These are phyloP conservation scores for Tetraneura akinire DNA, from an alignment of 1,140 invertebrate genomes.

Conservation along the genomic window DNA sequence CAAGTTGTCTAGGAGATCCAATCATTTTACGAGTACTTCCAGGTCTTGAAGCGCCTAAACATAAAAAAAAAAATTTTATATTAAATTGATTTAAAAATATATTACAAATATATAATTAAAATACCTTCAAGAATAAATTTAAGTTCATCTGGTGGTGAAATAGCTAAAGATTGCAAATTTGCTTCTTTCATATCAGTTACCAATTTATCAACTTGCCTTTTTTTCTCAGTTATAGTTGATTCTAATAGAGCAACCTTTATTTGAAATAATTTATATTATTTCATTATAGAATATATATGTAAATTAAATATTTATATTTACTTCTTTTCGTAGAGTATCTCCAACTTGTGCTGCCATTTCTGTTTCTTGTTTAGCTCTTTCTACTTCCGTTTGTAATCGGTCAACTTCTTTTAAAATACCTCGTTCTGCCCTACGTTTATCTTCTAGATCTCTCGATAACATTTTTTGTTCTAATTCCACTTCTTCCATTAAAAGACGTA, in stretches of 20 bases:
- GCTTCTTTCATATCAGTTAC: conserved; percentile 90
- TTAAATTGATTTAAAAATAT: not conserved
- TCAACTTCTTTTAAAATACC: conserved; percentile 78
- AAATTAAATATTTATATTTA: conserved; percentile 56
- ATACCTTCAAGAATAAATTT: conserved; percentile 76
- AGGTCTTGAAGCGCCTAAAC: conserved; percentile 75
- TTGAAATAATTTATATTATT: conserved; percentile 24
- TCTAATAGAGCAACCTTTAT: conserved; percentile 71
- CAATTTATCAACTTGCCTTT: conserved; percentile 79
- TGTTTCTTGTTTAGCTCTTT: conserved; percentile 77
- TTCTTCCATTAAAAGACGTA: conserved; percentile 69
- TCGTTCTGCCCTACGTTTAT: conserved; percentile 73
- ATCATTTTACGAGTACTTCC: conserved; percentile 87
- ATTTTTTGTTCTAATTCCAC: conserved; percentile 64
- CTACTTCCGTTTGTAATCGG: conserved; percentile 76
- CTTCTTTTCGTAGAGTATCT: conserved; percentile 78
- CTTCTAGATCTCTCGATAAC: conserved; percentile 64
- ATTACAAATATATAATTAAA: conserved; percentile 3
- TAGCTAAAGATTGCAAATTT: conserved; percentile 83
- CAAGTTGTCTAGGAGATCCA: conserved; percentile 84
- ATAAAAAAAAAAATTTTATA: not conserved
- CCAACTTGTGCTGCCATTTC: conserved; percentile 78
- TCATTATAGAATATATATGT: not conserved
- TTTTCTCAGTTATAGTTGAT: conserved; percentile 79
- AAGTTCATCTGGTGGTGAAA: conserved; percentile 77